Percentiles rank a stretch among this genome's conserved stretches.
Evolutionary conservation across 1,140 invertebrate species (phyloP).

Genomic region (Latrodectus geometricus): DNA sequence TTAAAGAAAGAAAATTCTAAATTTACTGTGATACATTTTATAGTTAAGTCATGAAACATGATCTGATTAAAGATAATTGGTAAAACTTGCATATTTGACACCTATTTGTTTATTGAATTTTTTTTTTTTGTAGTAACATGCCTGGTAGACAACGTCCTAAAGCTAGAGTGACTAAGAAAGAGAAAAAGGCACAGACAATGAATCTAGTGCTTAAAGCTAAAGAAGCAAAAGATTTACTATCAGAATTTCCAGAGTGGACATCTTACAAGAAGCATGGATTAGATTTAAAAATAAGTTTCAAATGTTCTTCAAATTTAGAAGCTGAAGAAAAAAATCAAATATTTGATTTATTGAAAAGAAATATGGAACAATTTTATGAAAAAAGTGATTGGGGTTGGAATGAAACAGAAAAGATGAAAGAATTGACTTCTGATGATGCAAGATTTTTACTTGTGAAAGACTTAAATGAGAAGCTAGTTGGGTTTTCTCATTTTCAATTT

Average conservation of each 20-base stretch:
- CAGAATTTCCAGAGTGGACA: not conserved
- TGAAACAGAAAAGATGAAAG: conserved; percentile 62
- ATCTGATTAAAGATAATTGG: too few relatives aligned
- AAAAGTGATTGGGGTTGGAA: conserved; percentile 66
- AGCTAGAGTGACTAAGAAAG: conserved; percentile 33
- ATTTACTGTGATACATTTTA: too few relatives aligned
- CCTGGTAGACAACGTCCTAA: conserved; percentile 34
- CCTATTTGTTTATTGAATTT: not conserved
- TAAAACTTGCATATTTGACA: too few relatives aligned
- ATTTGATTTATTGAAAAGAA: conserved; percentile 64
- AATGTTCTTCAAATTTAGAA: conserved; percentile 34
- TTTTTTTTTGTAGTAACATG: conserved; percentile 33
- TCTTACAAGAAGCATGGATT: conserved; percentile 52
- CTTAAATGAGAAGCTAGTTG: conserved; percentile 46
- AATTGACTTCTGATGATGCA: conserved; percentile 63
- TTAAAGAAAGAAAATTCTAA: too few relatives aligned
- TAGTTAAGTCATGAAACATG: too few relatives aligned
- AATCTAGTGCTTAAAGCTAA: conserved; percentile 21
- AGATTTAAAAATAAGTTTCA: conserved; percentile 36
- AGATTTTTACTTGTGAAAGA: conserved; percentile 63
- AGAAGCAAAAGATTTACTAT: conserved; percentile 7
- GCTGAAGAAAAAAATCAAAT: conserved; percentile 52
- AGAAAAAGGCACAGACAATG: conserved; percentile 27
- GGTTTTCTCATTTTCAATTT: conserved; percentile 65
- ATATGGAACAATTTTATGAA: conserved; percentile 65